These are phyloP conservation scores for Polyergus mexicanus DNA, from an alignment of 1,140 invertebrate genomes.

Conservation along the genomic window DNA sequence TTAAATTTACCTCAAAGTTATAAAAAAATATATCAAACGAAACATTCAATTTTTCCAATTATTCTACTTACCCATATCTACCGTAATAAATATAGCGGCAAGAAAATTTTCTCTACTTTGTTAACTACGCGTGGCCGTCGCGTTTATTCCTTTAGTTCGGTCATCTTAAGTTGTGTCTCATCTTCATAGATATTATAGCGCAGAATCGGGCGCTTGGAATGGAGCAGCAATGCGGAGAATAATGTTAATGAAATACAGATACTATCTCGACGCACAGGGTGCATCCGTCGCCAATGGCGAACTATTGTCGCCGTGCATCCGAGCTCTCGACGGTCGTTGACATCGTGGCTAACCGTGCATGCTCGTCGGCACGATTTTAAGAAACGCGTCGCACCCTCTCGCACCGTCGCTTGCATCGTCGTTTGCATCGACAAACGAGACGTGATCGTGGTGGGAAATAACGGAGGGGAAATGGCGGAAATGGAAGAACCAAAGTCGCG, in stretches of 20 bases:
- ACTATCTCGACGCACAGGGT: constrained; percentile 84
- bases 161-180: not conserved
- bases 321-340: not conserved
- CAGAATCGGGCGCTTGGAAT: not conserved
- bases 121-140: not conserved
- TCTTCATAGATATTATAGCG: constrained; percentile 35
- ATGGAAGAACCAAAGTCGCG: constrained; percentile 41
- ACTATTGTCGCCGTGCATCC: constrained; percentile 63
- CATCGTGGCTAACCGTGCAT: not conserved
- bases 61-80: not conserved
- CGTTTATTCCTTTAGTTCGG: constrained; percentile 20
- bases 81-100: no score
- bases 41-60: not conserved
- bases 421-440: not conserved
- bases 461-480: constrained; percentile 10
- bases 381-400: constrained; percentile 3
- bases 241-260: constrained; percentile 87
- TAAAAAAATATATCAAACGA: constrained; percentile 1
- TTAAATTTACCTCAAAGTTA: not conserved
- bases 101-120: not conserved
- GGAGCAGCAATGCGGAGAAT: constrained; percentile 81
- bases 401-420: not conserved
- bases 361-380: constrained; percentile 37
- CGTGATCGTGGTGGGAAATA: not conserved
- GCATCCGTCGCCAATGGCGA: constrained; percentile 55